Percentiles rank a stretch among this genome's conserved stretches.
phyloP scores from a whole-genome alignment of 2,888 invertebrate genomes.

The Saturnia pavonia region DNA sequence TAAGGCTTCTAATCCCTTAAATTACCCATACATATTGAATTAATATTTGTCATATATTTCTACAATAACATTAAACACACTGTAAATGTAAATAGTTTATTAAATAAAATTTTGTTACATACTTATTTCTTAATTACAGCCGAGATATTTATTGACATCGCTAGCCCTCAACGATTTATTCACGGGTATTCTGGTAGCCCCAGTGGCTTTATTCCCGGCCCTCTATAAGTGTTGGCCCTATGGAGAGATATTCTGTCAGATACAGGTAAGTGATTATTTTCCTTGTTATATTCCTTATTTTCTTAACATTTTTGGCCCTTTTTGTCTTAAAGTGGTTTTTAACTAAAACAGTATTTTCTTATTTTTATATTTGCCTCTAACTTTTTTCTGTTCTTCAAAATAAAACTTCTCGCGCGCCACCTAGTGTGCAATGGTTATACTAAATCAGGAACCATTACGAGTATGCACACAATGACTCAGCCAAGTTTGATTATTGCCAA shows the following conservation, averaged over 20 bases:
- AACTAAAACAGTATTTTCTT: background rate
- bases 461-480: no score
- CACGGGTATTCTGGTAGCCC: constrained; percentile 92
- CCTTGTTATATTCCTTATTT: background rate
- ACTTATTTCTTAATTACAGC: constrained; percentile 79
- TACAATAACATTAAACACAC: no score
- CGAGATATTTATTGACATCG: constrained; percentile 92
- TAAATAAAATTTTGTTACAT: no score
- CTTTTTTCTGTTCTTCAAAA: no score
- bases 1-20: no score
- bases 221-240: constrained; percentile 95
- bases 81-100: no score
- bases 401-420: no score
- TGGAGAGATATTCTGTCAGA: constrained; percentile 94
- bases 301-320: background rate
- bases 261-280: constrained; percentile 84
- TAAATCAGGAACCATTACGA: no score
- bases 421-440: no score
- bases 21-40: no score
- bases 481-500: no score
- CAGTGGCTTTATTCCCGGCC: constrained; percentile 91
- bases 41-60: no score
- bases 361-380: background rate
- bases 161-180: constrained; percentile 93
- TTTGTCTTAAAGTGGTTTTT: background rate